Percentiles rank a stretch among this genome's conserved stretches.
Evolutionary conservation across 2,888 invertebrate species (phyloP).

Genomic region (Temnothorax unifasciatus): DNA sequence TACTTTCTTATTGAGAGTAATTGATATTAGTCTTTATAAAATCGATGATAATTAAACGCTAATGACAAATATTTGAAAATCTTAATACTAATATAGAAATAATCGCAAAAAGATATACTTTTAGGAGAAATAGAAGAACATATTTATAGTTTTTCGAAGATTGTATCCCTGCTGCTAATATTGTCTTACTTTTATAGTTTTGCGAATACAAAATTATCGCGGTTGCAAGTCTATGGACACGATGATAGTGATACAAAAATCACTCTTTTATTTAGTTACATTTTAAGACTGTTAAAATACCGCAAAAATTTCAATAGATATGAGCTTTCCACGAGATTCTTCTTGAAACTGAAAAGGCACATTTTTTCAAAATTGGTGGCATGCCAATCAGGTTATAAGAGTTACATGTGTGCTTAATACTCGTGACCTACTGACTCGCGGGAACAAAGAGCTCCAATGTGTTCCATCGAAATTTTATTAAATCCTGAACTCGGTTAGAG

Average conservation of each 20-base stretch:
- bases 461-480: constrained; percentile 3
- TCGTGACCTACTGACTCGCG: constrained; percentile 15
- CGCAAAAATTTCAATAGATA: constrained; percentile 17
- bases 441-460: not conserved
- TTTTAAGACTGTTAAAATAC: not conserved
- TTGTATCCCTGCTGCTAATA: not conserved
- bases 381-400: constrained; percentile 32
- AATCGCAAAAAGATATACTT: too few species aligned
- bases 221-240: not conserved
- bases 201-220: not conserved
- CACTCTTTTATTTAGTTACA: not conserved
- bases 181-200: not conserved
- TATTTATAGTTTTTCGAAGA: too few species aligned
- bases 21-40: too few species aligned
- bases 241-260: not conserved
- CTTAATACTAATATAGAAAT: too few species aligned
- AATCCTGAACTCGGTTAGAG: constrained; percentile 1
- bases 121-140: too few species aligned
- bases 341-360: not conserved
- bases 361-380: constrained; percentile 31
- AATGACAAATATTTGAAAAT: too few species aligned
- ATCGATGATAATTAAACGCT: too few species aligned
- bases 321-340: not conserved
- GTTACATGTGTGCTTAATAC: constrained; percentile 2
- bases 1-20: too few species aligned